Evolutionary conservation across 2,888 invertebrate genomes (phyloP), one percentile per base, ranked within the genome.

Genomic region (Suillia variegata): DNA sequence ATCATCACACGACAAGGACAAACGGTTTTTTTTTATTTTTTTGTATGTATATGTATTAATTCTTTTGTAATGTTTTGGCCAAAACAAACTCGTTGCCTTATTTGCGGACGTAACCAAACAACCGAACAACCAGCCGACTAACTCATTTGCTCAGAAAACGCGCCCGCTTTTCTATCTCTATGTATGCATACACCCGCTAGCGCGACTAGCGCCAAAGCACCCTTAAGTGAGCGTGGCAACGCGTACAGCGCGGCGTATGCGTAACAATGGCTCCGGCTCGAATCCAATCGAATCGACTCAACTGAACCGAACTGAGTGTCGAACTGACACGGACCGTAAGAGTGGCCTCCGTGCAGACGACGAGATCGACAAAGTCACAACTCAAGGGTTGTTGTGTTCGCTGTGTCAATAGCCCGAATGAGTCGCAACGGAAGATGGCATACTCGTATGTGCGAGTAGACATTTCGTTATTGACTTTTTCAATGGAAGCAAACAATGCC

Each of bases 221-320:
- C 54, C 54, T 24, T 45, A 51, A 51, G 24, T 51, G 26, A 8
- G 42, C 5, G 42, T n/a, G 42, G 42, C 6, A 42, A 5, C 5
- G 42, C 5, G 31, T 31, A 12, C 31, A 31, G 31, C 38, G 47
- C 13, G 26, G 26, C 54, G 54, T 54, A 54, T 54, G 54, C 54
- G 54, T 54, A 45, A 54, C 45, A 13, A 38, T 38, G 34, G 26
- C 52, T 26, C 33, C 33, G 8, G 13, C 33, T n/a, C n/a, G n/a
- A n/a, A n/a, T n/a, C n/a, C n/a, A n/a, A n/a, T n/a, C n/a, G n/a
- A n/a, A n/a, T n/a, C n/a, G n/a, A n/a, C n/a, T n/a, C n/a, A n/a
- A n/a, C n/a, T n/a, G n/a, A n/a, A n/a, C n/a, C n/a, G n/a, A n/a
- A n/a, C n/a, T n/a, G n/a, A n/a, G n/a, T n/a, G n/a, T n/a, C n/a